These are phyloP conservation scores for Amphimallon solstitiale DNA, from an alignment of 2,888 invertebrate species.

Conservation along the genomic window DNA sequence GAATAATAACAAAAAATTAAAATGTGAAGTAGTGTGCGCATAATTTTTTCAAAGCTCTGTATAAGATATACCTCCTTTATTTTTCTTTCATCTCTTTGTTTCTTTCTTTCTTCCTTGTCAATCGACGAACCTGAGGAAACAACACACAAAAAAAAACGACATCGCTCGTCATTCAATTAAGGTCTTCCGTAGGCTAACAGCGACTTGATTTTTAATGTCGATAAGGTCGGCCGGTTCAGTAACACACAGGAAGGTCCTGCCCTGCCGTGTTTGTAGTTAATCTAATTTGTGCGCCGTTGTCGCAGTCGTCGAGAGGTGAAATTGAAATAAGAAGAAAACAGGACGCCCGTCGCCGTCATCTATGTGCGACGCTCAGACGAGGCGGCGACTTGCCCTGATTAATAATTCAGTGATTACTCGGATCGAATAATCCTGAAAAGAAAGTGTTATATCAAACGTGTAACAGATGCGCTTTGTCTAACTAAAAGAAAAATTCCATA, in stretches of 20 bases:
- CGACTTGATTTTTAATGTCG: constrained; percentile 29
- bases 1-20: no score
- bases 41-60: no score
- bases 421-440: constrained; percentile 22
- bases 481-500: no score
- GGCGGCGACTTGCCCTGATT: constrained; percentile 4
- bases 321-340: constrained; percentile 13
- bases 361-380: background rate
- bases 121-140: background rate
- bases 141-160: constrained; percentile 12
- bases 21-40: no score
- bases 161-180: constrained; percentile 31
- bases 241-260: constrained; percentile 5
- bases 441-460: background rate
- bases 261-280: constrained; percentile 28
- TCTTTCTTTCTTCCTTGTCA: no score
- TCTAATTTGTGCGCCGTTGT: constrained; percentile 23
- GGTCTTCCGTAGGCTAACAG: constrained; percentile 16
- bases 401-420: constrained; percentile 32
- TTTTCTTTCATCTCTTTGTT: no score
- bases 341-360: background rate
- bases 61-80: no score
- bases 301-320: background rate
- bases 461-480: no score
- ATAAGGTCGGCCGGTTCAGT: constrained; percentile 9